Percentiles rank a stretch among this genome's conserved stretches.
Evolutionary conservation across 2,797 vertebrate species (phyloP).

Genomic region (Sarcoramphus papa): DNA sequence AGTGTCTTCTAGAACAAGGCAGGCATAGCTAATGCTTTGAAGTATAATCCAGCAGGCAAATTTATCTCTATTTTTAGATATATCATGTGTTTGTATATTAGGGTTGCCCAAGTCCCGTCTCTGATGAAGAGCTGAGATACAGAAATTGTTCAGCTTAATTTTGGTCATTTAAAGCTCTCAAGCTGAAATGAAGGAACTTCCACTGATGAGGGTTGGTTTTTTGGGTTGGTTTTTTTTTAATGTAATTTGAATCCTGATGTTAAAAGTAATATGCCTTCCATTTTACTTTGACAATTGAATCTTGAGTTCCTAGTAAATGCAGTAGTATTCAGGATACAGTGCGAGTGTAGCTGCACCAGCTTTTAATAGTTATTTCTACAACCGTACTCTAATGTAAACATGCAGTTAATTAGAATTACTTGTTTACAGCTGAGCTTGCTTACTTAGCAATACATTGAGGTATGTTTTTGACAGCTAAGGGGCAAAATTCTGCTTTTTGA

Average conservation of each 20-base stretch:
- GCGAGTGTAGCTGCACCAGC: not conserved
- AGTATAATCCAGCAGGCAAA: constrained; percentile 3
- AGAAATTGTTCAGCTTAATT: not conserved
- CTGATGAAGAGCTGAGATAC: not conserved
- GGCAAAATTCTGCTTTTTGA: not conserved
- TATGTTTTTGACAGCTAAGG: not conserved
- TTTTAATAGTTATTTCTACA: not conserved
- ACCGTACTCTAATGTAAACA: not conserved
- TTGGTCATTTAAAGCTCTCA: not conserved
- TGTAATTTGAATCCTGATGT: not conserved
- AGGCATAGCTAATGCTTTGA: constrained; percentile 6
- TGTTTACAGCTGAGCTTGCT: not conserved
- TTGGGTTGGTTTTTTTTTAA: not conserved
- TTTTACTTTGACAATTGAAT: not conserved
- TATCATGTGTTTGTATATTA: not conserved
- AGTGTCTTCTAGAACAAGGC: not conserved
- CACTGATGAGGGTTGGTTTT: not conserved
- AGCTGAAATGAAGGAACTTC: constrained; percentile 9
- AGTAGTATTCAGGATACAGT: not conserved
- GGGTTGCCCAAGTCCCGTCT: not conserved
- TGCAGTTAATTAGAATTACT: not conserved
- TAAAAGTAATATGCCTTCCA: not conserved
- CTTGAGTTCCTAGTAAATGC: not conserved
- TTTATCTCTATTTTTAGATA: constrained; percentile 6
- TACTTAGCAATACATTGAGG: not conserved